Base-by-base conservation (phyloP, 2,113 vertebrate species). In the Phainopepla nitens region DNA sequence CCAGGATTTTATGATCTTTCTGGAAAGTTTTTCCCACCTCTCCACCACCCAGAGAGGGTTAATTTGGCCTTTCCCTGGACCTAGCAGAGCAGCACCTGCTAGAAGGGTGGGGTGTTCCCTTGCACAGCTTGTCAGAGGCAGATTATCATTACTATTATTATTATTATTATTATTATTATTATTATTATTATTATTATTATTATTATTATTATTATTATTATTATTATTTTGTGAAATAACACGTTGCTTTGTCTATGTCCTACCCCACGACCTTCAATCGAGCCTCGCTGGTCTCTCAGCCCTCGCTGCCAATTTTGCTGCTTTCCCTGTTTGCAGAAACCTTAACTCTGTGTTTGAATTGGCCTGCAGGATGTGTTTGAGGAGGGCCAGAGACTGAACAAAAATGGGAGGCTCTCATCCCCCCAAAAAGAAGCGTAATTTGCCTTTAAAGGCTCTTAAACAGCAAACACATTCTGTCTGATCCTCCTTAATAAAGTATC, bases 401-500 rank as follows among this genome's bases (percentile, higher is more conserved):
- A 72, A 93, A 95, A 92, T n/a, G 57, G 72, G 84, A 92, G 70
- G 72, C 82, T 95, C 96, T 94, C 76, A 45, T 86, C 64, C 51
- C 61, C 87, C 88, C 58, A 15, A 91, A 94, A 97, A 93, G 92
- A 95, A 97, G 96, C 25, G 96, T 60, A 93, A 95, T 97, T 96
- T 93, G 85, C 96, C 93, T 97, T 98, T 97, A 97, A 97, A 97
- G 93, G 89, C 87, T 95, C 92, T 94, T 96, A 94, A 96, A 97
- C 95, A 96, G 91, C 91, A 89, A 95, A 93, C 31, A 35, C 85
- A 76, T 96, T 96, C 96, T 91, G 96, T 97, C 97, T 97, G 97
- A 98, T 97, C 97, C 97, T 97, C 95, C 96, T 97, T 97, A 97
- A 97, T 97, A 97, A 97, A 97, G 96, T 95, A 96, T 93, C 96